These are phyloP conservation scores for Trematocara caparti DNA, from an alignment of 2,797 vertebrate species.

Conservation along the genomic window DNA sequence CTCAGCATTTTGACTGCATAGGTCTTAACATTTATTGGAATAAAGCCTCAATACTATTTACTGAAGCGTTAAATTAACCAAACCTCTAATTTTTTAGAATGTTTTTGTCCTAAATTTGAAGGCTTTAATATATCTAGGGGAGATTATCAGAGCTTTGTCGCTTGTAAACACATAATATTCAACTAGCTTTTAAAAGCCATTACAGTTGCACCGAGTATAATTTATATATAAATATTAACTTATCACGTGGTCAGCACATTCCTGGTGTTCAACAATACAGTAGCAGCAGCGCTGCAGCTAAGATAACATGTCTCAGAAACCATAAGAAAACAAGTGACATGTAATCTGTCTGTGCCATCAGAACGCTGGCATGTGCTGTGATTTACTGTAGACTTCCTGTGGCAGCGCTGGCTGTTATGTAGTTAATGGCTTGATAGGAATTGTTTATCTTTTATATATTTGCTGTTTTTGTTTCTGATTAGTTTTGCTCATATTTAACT, in stretches of 20 bases:
- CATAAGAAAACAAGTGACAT: constrained; percentile 26
- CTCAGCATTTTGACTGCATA: not conserved
- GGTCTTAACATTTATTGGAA: not conserved
- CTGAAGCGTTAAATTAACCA: not conserved
- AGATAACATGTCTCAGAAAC: constrained; percentile 13
- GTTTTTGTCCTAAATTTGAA: not conserved
- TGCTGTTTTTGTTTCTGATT: not conserved
- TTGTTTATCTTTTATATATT: not conserved
- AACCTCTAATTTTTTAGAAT: not conserved
- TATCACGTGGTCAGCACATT: not conserved
- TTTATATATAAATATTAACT: not conserved
- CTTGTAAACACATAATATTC: not conserved
- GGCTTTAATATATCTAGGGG: not conserved
- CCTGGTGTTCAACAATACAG: not conserved
- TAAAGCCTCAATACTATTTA: not conserved
- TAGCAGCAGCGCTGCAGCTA: not conserved
- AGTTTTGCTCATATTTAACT: not conserved
- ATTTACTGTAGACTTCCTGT: constrained; percentile 15
- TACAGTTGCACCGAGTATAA: not conserved
- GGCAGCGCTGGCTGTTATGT: not conserved
- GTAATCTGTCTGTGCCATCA: constrained; percentile 25
- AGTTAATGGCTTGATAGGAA: not conserved
- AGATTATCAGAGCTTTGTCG: not conserved
- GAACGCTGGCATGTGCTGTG: constrained; percentile 25
- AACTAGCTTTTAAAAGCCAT: not conserved